A percentile compares a stretch with the other conserved stretches of the same genome.
phyloP scores from a whole-genome alignment of 2,797 vertebrate genomes.

The Anas bernieri region DNA sequence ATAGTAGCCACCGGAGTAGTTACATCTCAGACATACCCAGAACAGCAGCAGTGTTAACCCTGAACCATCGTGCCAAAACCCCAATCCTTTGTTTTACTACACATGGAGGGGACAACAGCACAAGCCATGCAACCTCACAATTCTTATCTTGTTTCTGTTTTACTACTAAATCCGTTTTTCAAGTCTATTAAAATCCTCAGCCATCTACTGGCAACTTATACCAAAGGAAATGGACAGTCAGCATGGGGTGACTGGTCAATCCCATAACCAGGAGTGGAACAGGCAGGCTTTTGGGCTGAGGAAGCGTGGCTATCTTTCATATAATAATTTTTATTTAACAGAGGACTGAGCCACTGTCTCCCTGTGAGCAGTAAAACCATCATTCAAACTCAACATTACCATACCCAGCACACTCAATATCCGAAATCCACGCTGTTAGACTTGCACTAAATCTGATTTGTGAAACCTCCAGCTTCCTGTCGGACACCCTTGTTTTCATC shows the following conservation, averaged over 20 bases:
- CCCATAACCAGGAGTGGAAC: neutral
- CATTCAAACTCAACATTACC: neutral
- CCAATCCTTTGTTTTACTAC: neutral
- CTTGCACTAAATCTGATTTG: neutral
- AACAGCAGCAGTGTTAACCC: neutral
- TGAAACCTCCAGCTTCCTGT: neutral
- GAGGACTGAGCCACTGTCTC: neutral
- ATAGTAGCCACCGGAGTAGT: neutral
- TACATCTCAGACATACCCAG: neutral
- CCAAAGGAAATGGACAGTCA: neutral
- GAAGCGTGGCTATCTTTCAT: neutral
- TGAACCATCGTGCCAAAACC: neutral
- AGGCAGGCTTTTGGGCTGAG: neutral
- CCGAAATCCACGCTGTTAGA: neutral
- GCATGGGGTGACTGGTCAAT: neutral
- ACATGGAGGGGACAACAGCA: neutral
- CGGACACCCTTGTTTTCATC: neutral
- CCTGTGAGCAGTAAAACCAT: neutral
- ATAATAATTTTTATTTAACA: neutral
- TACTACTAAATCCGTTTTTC: neutral
- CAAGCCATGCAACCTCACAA: neutral
- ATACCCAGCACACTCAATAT: neutral
- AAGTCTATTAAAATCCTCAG: neutral
- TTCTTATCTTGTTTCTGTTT: neutral
- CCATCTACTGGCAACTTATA: neutral